Evolutionary conservation across 2,888 invertebrate genomes (phyloP).

Genomic region (Watsonalla cultraria): DNA sequence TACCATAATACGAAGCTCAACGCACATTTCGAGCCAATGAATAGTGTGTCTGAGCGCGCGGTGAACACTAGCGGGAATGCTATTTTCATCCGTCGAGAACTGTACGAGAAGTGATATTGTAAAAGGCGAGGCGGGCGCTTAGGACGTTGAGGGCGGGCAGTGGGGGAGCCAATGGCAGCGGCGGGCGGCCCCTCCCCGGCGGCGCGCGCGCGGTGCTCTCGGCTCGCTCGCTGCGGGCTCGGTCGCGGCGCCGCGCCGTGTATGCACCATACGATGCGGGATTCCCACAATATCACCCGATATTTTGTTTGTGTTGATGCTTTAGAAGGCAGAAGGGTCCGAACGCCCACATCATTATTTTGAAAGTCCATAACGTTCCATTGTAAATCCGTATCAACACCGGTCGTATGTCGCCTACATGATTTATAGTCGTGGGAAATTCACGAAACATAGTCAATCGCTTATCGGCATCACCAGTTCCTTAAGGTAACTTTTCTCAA

Average conservation of each 20-base stretch:
- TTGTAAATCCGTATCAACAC: conserved; percentile 73
- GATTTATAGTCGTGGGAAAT: conserved; percentile 76
- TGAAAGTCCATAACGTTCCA: conserved; percentile 65
- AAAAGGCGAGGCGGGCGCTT: conserved; percentile 46
- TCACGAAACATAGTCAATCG: conserved; percentile 5
- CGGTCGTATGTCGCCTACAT: conserved; percentile 61
- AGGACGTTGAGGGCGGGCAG: conserved; percentile 30
- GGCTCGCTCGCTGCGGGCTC: conserved; percentile 23
- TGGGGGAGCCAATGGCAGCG: conserved; percentile 44
- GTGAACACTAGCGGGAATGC: conserved; percentile 28
- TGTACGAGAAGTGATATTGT: conserved; percentile 44
- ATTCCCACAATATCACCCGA: conserved; percentile 68
- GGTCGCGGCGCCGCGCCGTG: conserved; percentile 19
- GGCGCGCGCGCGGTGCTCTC: conserved; percentile 27
- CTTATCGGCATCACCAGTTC: no score
- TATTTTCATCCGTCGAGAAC: conserved; percentile 46
- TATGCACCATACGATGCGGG: conserved; percentile 56
- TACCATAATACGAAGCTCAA: conserved; percentile 67
- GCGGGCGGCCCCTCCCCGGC: conserved; percentile 41
- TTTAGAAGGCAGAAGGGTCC: conserved; percentile 63
- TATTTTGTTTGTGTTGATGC: conserved; percentile 62
- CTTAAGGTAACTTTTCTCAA: not conserved
- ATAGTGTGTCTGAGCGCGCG: conserved; percentile 36
- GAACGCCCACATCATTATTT: conserved; percentile 76
- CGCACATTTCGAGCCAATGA: conserved; percentile 55